Conservation (phyloP, 2,888 invertebrate species). For the Pyrocoelia pectoralis region DNA sequence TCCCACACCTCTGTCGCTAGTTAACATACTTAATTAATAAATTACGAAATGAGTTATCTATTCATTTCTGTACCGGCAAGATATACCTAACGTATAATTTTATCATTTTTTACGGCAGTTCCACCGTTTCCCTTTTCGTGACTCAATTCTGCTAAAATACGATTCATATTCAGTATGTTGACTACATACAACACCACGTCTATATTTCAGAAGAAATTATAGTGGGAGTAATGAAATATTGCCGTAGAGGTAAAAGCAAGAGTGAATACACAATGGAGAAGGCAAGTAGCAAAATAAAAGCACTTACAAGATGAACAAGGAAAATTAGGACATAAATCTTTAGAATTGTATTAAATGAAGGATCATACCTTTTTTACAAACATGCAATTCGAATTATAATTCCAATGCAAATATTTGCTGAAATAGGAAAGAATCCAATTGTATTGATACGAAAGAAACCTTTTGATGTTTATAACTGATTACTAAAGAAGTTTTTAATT, state of each 20-base stretch:
- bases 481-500: slow-evolving; percentile 27
- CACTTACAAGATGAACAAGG: slow-evolving; percentile 5
- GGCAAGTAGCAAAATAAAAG: slow-evolving; percentile 10
- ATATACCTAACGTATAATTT: too few species aligned
- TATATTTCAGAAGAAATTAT: slow-evolving; percentile 6
- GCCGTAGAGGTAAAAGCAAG: neutral
- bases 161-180: slow-evolving; percentile 1
- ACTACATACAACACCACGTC: neutral
- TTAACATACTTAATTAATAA: too few species aligned
- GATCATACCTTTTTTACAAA: slow-evolving; percentile 39
- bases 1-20: too few species aligned
- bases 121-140: neutral
- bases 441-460: slow-evolving; percentile 31
- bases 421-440: slow-evolving; percentile 14
- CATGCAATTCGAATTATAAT: slow-evolving; percentile 40
- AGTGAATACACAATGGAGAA: slow-evolving; percentile 3
- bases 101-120: neutral
- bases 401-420: slow-evolving; percentile 42
- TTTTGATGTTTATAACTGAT: slow-evolving; percentile 40
- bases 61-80: too few species aligned
- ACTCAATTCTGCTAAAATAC: neutral
- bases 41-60: too few species aligned
- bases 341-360: slow-evolving; percentile 24
- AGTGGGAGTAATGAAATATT: slow-evolving; percentile 8
- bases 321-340: slow-evolving; percentile 19